Percentiles rank a stretch among this genome's conserved stretches.
These are phyloP conservation scores for Ichneumoninae sp. DNA, from an alignment of 2,888 invertebrate species.

Conservation along the genomic window DNA sequence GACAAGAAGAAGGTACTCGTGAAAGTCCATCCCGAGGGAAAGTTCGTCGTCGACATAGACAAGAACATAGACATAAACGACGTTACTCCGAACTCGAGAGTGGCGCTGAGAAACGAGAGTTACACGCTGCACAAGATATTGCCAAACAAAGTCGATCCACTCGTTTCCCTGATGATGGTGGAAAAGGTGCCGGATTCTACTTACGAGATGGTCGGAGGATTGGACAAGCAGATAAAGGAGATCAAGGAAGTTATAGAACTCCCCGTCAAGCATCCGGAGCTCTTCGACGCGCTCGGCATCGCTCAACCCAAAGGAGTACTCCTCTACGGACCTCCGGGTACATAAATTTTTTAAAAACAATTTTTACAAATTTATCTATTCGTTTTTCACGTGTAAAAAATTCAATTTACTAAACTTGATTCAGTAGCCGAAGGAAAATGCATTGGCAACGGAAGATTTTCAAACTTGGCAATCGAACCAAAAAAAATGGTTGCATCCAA, in stretches of 20 bases:
- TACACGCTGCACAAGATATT: constrained; percentile 99
- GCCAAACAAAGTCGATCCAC: constrained; percentile 99
- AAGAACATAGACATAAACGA: constrained; percentile 99
- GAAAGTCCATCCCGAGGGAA: constrained; percentile 99
- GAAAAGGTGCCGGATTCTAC: constrained; percentile 99
- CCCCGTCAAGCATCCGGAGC: constrained; percentile 99
- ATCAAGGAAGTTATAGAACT: constrained; percentile 99
- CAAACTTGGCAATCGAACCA: too few species aligned
- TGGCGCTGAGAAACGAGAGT: constrained; percentile 98
- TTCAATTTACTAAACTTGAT: neutral
- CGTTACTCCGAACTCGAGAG: constrained; percentile 98
- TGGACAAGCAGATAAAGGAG: constrained; percentile 99
- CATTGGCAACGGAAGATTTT: too few species aligned
- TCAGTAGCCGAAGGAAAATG: too few species aligned
- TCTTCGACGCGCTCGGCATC: constrained; percentile 99
- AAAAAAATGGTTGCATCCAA: neutral
- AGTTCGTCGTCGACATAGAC: constrained; percentile 99
- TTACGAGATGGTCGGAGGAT: constrained; percentile 99
- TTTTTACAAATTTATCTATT: too few species aligned
- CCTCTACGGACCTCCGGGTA: constrained; percentile 98
- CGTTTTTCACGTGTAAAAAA: neutral
- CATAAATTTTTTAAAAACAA: constrained; percentile 75
- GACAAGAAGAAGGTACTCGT: constrained; percentile 99
- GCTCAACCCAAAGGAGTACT: constrained; percentile 99
- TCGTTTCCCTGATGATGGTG: constrained; percentile 99